Evolutionary conservation across 2,888 invertebrate species (phyloP), one percentile per base, ranked within the genome.

Genomic region (Phalera bucephala): DNA sequence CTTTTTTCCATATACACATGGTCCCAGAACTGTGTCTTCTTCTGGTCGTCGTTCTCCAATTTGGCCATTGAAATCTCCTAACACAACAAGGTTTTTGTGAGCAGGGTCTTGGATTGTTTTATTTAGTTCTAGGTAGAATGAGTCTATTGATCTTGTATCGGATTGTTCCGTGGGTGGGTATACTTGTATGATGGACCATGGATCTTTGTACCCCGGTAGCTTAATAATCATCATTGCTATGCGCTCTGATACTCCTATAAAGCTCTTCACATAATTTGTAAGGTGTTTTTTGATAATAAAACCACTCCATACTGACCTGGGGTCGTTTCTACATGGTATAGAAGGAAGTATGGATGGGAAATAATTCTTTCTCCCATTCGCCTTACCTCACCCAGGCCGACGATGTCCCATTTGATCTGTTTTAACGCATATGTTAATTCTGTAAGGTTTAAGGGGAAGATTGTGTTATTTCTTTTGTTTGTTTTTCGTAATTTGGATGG

Each of bases 151-250:
- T 36, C 13, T 31, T 23, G 12, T 3, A 9, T 48, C 36, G 0
- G 52, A 40, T 38, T 56, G 44, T n/a, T n/a, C n/a, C n/a, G n/a
- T n/a, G n/a, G n/a, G n/a, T n/a, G n/a, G n/a, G n/a, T n/a, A n/a
- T n/a, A 42, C 56, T 52, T 2, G 62, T 58, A 6, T 49, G 58
- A n/a, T n/a, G n/a, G n/a, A n/a, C 32, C 43, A n/a, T n/a, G n/a
- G n/a, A n/a, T n/a, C n/a, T n/a, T n/a, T n/a, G n/a, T n/a, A n/a
- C n/a, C n/a, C n/a, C 7, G 52, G 49, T 43, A 59, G 22, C 14
- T 53, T 56, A 4, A 61, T 2, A 30, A 49, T 59, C 40, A 57
- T 27, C 3, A 55, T 25, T 10, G 58, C 48, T 13, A n/a, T n/a
- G n/a, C n/a, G n/a, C 20, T 40, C n/a, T n/a, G n/a, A n/a, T n/a